Base-by-base conservation (phyloP, 37 sponge, comb jelly and placozoan species). In the Ephydatia muelleri region DNA sequence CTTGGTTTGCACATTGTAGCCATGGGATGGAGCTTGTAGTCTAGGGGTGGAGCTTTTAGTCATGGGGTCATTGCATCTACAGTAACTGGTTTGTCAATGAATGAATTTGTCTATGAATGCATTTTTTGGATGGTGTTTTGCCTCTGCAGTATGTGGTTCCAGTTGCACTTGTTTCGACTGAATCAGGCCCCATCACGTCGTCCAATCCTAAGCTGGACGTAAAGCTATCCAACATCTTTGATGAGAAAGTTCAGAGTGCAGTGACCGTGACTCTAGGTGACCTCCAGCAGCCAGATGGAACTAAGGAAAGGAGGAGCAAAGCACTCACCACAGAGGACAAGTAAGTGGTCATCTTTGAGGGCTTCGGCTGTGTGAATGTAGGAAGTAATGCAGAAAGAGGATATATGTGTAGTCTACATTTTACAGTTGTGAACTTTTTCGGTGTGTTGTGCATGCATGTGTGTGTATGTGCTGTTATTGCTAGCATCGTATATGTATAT, bases 91-190 rank as follows among this genome's bases (percentile, higher is more conserved):
- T 43, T 43, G 47, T 11, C 47, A 11, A 43, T 8, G 5, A 11
- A 30, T 11, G 6, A 43, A 11, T 43, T 4, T 43, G 47, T 11
- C 6, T 8, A 43, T 43, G 47, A 43, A 11, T 5, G 5, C 75
- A 35, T 34, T 5, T 77, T 9, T 40, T 28, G 23, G 12, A 40
- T 36, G 6, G 26, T 40, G 26, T 38, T 71, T 70, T 72, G n/a
- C n/a, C 38, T 71, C 36, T 72, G 49, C 82, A 91, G 88, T 83
- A 70, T 74, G 84, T 85, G 26, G 84, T 87, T 0, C 92, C 92
- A 23, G 38, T 65, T 80, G 79, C 80, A 5, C 67, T 91, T 14
- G 22, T 37, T 1, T 37, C 79, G 49, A 70, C 39, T 3, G 43
- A 33, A n/a, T 32, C 34, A 0, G 13, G 68, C 6, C 68, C 87